Conservation (phyloP, 64 coral and sea anemone genomes). For the Trachythela sp. region DNA sequence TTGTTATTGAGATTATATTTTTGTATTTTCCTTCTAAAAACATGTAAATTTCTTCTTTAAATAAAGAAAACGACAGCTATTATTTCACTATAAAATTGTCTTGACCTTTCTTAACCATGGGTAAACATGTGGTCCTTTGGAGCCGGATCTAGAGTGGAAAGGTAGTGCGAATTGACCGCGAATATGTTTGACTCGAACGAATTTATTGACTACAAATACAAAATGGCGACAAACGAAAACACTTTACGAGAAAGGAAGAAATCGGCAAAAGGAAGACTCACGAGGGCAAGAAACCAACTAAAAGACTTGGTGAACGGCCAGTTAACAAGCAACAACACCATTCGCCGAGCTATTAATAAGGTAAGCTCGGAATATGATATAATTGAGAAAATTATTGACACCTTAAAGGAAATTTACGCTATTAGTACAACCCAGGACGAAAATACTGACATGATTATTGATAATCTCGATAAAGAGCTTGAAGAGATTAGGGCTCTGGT, state of each 20-base stretch:
- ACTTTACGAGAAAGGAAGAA: conserved; percentile 11
- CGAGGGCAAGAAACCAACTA: conserved; percentile 27
- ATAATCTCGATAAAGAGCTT: conserved; percentile 7
- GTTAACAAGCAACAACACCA: conserved; percentile 10
- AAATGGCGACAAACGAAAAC: background rate
- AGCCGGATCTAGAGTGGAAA: background rate
- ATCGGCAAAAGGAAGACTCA: conserved; percentile 24
- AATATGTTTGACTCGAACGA: background rate
- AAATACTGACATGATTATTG: conserved; percentile 25
- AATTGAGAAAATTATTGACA: conserved; percentile 26
- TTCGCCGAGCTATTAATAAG: conserved; percentile 9
- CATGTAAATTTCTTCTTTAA: too few species aligned
- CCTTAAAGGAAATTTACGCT: too few species aligned
- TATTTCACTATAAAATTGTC: background rate
- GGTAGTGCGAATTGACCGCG: background rate
- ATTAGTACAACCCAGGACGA: conserved; percentile 15
- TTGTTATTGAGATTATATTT: too few species aligned
- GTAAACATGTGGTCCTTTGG: background rate
- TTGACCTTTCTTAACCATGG: background rate
- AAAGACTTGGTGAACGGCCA: background rate
- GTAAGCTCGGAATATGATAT: conserved; percentile 12
- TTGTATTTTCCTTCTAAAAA: too few species aligned
- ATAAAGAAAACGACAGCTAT: too few species aligned
- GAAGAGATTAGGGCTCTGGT: background rate
- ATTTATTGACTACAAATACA: background rate